A percentile compares a stretch with the other conserved stretches of the same genome.
phyloP scores from a whole-genome alignment of 1,140 invertebrate genomes.

The Lepidurus arcticus region DNA sequence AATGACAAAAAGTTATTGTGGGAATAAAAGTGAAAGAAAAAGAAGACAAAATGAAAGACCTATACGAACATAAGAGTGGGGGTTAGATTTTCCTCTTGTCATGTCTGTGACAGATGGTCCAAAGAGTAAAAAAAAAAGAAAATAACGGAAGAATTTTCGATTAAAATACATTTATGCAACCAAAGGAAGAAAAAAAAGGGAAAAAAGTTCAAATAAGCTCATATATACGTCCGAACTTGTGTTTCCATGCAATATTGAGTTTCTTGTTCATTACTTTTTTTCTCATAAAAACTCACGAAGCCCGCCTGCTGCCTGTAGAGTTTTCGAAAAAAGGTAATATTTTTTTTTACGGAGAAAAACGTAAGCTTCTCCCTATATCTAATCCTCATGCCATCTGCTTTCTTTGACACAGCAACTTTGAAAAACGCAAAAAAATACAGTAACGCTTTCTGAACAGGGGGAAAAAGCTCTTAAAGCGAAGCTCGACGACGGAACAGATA shows the following conservation, averaged over 20 bases:
- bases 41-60: neutral
- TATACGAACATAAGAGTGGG: neutral
- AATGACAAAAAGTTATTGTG: neutral
- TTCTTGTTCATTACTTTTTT: neutral
- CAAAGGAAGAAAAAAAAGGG: neutral
- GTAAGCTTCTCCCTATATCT: neutral
- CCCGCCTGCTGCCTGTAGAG: neutral
- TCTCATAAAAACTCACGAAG: too few relatives aligned
- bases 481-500: too few relatives aligned
- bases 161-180: slow-evolving; percentile 20
- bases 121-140: neutral
- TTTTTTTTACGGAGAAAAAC: neutral
- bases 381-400: slow-evolving; percentile 2
- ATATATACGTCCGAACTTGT: neutral
- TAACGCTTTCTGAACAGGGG: neutral
- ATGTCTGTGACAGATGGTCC: slow-evolving; percentile 9
- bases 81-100: slow-evolving; percentile 14
- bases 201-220: slow-evolving; percentile 4
- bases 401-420: neutral
- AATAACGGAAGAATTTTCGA: neutral
- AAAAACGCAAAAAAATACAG: neutral
- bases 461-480: neutral
- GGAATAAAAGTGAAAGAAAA: neutral
- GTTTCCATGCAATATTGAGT: slow-evolving; percentile 1
- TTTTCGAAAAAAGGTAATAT: neutral